Conservation (phyloP, 2,797 vertebrate genomes). For the Poeciliopsis infans region DNA sequence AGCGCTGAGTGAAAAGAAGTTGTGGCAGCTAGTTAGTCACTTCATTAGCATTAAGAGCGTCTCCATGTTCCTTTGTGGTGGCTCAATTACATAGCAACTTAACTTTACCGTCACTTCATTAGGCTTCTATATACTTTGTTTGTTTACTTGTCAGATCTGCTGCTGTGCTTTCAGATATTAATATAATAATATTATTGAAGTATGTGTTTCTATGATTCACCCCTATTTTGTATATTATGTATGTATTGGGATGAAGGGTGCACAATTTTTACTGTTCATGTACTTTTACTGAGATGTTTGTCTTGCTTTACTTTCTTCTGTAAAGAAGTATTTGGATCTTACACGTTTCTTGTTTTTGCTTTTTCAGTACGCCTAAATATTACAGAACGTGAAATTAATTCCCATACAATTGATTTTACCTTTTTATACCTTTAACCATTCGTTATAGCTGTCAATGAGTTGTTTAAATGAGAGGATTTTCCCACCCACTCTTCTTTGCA, state of each 20-base stretch:
- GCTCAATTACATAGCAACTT: conserved; percentile 3
- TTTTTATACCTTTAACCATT: not conserved
- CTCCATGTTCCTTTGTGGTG: not conserved
- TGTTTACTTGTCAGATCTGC: not conserved
- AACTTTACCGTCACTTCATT: conserved; percentile 1
- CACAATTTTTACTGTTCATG: not conserved
- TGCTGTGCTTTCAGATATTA: not conserved
- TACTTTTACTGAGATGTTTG: not conserved
- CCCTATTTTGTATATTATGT: not conserved
- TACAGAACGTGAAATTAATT: not conserved
- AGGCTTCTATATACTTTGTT: not conserved
- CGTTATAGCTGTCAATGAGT: not conserved
- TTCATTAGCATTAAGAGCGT: not conserved
- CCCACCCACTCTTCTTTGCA: not conserved
- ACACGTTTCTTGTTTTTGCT: not conserved
- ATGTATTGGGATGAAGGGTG: not conserved
- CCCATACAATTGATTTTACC: not conserved
- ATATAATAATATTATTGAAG: not conserved
- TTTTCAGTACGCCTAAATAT: not conserved
- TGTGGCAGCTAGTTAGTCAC: conserved; percentile 32
- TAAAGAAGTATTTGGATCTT: not conserved
- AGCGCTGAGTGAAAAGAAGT: conserved; percentile 23
- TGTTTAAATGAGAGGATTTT: not conserved
- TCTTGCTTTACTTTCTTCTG: not conserved
- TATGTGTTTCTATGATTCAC: not conserved